Evolutionary conservation across 2,888 invertebrate species (phyloP).

Genomic region (Frankliniella intonsa): DNA sequence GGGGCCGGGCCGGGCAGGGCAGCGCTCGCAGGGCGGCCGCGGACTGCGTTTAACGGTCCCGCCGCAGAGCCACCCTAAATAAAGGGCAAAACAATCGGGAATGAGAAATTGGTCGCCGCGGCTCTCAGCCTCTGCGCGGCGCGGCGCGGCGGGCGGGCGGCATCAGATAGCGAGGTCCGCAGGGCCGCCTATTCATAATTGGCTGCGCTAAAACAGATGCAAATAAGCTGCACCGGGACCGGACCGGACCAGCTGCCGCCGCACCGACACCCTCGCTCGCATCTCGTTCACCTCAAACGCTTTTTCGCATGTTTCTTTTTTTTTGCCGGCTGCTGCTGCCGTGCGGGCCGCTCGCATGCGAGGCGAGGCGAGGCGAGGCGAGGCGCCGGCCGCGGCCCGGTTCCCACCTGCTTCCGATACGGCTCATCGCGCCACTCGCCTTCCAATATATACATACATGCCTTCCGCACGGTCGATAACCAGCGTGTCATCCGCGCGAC

Average conservation of each 20-base stretch:
- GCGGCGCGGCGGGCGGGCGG: neutral
- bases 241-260: too few relatives aligned
- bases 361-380: too few relatives aligned
- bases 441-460: too few relatives aligned
- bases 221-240: too few relatives aligned
- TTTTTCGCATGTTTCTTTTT: neutral
- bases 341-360: too few relatives aligned
- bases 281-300: neutral
- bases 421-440: too few relatives aligned
- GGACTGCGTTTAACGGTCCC: neutral
- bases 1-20: neutral
- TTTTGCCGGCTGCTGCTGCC: neutral
- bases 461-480: too few relatives aligned
- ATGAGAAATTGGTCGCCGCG: neutral
- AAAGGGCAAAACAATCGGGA: slow-evolving; percentile 6
- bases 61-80: neutral
- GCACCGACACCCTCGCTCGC: neutral
- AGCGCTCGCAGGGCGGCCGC: neutral
- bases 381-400: too few relatives aligned
- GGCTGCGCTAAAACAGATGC: neutral
- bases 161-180: neutral
- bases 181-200: neutral
- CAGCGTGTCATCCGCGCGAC: too few relatives aligned
- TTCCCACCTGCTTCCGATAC: too few relatives aligned
- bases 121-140: neutral